Percentiles rank a stretch among this genome's conserved stretches.
phyloP scores from a whole-genome alignment of 1,140 invertebrate species.

The Drosophila funebris region DNA sequence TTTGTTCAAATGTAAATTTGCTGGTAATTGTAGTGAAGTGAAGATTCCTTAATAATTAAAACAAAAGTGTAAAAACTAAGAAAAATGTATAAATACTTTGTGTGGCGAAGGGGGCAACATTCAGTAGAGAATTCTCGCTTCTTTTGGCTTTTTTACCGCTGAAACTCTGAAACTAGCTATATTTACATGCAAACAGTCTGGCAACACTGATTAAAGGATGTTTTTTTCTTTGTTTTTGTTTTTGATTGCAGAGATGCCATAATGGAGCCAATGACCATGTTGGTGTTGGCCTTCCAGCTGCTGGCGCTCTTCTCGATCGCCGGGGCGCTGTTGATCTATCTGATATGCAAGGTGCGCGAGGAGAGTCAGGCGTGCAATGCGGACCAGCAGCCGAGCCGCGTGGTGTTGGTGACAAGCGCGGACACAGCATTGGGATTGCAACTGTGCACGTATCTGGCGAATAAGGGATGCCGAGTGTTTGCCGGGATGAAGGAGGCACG shows the following conservation, averaged over 20 bases:
- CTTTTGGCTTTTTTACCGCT: no score
- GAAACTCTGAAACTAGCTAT: no score
- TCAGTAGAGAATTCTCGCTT: no score
- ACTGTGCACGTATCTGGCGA: conserved; percentile 86
- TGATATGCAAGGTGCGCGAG: conserved; percentile 88
- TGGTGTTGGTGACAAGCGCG: conserved; percentile 90
- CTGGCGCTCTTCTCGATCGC: conserved; percentile 91
- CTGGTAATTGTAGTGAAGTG: no score
- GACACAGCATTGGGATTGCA: conserved; percentile 90
- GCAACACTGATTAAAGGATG: no score
- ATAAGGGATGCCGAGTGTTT: conserved; percentile 89
- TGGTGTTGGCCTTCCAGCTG: conserved; percentile 90
- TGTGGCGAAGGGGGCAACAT: no score
- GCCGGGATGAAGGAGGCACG: conserved; percentile 88
- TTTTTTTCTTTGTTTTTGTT: not conserved
- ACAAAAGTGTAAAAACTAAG: no score
- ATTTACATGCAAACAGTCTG: no score
- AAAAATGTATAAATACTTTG: no score
- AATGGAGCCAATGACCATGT: conserved; percentile 91
- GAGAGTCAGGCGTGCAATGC: conserved; percentile 70
- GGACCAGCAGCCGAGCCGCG: conserved; percentile 84
- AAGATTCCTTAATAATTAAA: no score
- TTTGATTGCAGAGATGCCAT: conserved; percentile 75
- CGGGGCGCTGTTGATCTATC: conserved; percentile 89
- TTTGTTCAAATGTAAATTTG: no score